These are phyloP conservation scores for Percopsis omiscomaycus DNA, from an alignment of 2,797 vertebrate genomes.

Conservation along the genomic window DNA sequence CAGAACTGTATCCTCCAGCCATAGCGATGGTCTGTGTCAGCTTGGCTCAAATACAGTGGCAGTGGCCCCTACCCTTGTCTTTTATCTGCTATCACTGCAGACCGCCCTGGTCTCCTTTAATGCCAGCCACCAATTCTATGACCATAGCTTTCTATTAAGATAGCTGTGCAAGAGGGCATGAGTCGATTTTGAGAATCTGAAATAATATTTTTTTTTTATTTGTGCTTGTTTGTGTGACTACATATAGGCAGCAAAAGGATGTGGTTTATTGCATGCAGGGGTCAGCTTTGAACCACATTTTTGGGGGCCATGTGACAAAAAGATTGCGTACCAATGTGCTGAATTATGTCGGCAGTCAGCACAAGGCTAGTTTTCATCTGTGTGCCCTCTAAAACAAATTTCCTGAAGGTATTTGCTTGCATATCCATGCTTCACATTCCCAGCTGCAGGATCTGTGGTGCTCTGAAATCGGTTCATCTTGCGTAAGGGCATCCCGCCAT, in stretches of 20 bases:
- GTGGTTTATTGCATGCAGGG: too few species aligned
- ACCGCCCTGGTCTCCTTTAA: conserved; percentile 49
- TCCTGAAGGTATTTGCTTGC: conserved; percentile 26
- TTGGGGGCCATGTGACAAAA: too few species aligned
- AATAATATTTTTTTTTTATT: too few species aligned
- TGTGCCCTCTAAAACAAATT: conserved; percentile 43
- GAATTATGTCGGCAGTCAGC: conserved; percentile 28
- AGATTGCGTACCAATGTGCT: background rate
- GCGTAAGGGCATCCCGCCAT: conserved; percentile 11
- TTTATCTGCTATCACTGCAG: conserved; percentile 37
- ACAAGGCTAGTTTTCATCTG: conserved; percentile 22
- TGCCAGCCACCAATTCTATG: background rate
- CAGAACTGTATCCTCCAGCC: conserved; percentile 32
- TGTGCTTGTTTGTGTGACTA: too few species aligned
- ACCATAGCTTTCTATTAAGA: background rate
- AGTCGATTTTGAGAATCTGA: too few species aligned
- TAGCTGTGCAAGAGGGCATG: too few species aligned
- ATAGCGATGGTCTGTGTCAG: conserved; percentile 35
- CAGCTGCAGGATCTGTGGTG: conserved; percentile 17
- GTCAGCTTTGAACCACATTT: too few species aligned
- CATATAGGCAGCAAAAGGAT: too few species aligned
- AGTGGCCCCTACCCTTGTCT: conserved; percentile 43
- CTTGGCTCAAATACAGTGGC: conserved; percentile 18
- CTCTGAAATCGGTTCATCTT: conserved; percentile 31
- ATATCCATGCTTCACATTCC: conserved; percentile 38